These are phyloP conservation scores for Brachionus rubens DNA, from an alignment of 1,140 invertebrate genomes.

Conservation along the genomic window DNA sequence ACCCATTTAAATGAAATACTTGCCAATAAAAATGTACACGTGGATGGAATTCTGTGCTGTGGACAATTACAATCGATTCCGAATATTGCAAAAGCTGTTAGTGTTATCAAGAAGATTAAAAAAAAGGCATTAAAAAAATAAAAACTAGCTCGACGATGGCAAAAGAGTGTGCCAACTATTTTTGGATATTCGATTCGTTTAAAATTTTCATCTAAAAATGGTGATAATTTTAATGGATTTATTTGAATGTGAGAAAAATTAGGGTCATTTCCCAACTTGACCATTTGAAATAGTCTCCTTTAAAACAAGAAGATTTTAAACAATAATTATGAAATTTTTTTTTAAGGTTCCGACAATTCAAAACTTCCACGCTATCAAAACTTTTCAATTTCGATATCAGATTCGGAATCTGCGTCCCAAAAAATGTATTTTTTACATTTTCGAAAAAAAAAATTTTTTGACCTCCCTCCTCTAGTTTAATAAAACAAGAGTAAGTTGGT, in stretches of 20 bases:
- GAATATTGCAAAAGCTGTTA: conserved; percentile 49
- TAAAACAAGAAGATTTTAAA: neutral
- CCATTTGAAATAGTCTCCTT: conserved; percentile 33
- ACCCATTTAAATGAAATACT: conserved; percentile 26
- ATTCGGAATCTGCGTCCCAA: no score
- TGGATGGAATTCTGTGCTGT: conserved; percentile 51
- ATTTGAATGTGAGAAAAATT: neutral
- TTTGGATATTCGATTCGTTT: conserved; percentile 2
- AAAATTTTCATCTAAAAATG: neutral
- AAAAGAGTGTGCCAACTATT: conserved; percentile 35
- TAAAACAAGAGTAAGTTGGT: no score
- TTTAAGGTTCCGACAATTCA: no score
- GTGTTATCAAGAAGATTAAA: conserved; percentile 13
- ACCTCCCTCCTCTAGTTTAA: no score
- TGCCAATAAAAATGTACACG: neutral
- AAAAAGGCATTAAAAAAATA: conserved; percentile 42
- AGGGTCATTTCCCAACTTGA: neutral
- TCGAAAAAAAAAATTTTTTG: no score
- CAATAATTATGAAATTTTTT: no score
- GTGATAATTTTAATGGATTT: neutral
- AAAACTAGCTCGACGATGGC: neutral
- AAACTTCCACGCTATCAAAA: no score
- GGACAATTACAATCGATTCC: conserved; percentile 55
- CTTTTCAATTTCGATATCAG: no score
- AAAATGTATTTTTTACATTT: no score